Evolutionary conservation across 1,140 invertebrate genomes (phyloP).

Genomic region (Kradibia gibbosae): DNA sequence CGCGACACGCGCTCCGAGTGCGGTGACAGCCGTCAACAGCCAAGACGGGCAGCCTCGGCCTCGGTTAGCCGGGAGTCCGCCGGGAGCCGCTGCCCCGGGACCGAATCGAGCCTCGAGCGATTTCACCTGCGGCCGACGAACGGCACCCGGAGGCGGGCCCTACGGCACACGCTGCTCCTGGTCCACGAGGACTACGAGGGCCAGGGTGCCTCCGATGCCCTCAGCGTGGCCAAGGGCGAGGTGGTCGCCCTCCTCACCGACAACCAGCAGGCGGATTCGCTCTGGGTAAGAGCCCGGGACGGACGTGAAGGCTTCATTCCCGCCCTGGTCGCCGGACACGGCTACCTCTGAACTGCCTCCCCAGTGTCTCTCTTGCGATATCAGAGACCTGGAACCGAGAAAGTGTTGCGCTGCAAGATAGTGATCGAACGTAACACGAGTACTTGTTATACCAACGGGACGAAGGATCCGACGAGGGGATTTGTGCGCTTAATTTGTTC

Average conservation of each 20-base stretch:
- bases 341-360: conserved; percentile 76
- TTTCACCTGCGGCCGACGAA: conserved; percentile 77
- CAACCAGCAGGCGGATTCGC: conserved; percentile 73
- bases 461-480: too few relatives aligned
- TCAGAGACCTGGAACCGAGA: too few relatives aligned
- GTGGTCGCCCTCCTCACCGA: conserved; percentile 78
- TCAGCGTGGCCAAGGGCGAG: conserved; percentile 81
- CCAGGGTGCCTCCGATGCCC: conserved; percentile 71
- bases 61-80: conserved; percentile 51
- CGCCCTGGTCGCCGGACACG: conserved; percentile 81
- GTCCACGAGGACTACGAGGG: conserved; percentile 78
- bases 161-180: conserved; percentile 77
- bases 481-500: too few relatives aligned
- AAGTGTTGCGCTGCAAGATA: too few relatives aligned
- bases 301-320: conserved; percentile 84
- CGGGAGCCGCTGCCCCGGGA: conserved; percentile 53
- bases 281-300: conserved; percentile 80
- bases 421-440: too few relatives aligned
- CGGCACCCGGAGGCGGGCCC: conserved; percentile 67
- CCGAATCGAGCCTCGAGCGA: conserved; percentile 79
- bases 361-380: too few relatives aligned
- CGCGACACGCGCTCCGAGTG: conserved; percentile 72
- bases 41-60: background rate
- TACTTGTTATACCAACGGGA: too few relatives aligned
- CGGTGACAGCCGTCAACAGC: conserved; percentile 62